phyloP scores from a whole-genome alignment of 1,140 invertebrate genomes.

The Rhysida immarginata region DNA sequence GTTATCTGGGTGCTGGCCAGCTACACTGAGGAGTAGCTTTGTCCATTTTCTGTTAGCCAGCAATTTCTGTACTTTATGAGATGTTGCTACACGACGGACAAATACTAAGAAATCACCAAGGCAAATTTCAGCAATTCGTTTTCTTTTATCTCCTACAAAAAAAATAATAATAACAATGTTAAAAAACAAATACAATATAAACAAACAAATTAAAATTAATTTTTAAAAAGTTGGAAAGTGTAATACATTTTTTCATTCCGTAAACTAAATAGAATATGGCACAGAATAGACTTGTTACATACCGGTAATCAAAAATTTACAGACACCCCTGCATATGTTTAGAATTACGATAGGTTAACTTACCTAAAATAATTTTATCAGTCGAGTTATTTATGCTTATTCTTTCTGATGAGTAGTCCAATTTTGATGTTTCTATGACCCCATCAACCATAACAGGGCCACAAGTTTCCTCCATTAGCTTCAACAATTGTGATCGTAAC shows the following conservation, averaged over 20 bases:
- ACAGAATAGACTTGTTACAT: too few relatives aligned
- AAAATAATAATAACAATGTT: too few relatives aligned
- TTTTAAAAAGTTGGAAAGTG: too few relatives aligned
- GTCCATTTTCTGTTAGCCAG: conserved; percentile 37
- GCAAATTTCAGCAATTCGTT: conserved; percentile 19
- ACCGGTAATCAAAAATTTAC: not conserved
- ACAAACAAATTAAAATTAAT: too few relatives aligned
- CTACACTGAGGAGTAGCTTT: conserved; percentile 32
- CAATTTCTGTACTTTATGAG: conserved; percentile 29
- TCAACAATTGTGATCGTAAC: conserved; percentile 32
- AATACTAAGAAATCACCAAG: conserved; percentile 42
- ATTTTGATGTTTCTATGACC: too few relatives aligned
- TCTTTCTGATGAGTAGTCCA: too few relatives aligned
- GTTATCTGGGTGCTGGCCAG: conserved; percentile 22
- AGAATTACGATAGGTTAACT: not conserved
- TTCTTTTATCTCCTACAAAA: not conserved
- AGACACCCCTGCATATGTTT: not conserved
- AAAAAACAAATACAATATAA: too few relatives aligned
- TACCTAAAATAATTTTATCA: too few relatives aligned
- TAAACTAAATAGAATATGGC: too few relatives aligned
- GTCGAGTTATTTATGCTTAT: too few relatives aligned
- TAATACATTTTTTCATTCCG: too few relatives aligned
- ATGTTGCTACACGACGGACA: conserved; percentile 35
- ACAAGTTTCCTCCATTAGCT: conserved; percentile 13
- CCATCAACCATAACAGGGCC: not conserved